These are phyloP conservation scores for Pseudachorutes palmiensis DNA, from an alignment of 1,140 invertebrate species.

Conservation along the genomic window DNA sequence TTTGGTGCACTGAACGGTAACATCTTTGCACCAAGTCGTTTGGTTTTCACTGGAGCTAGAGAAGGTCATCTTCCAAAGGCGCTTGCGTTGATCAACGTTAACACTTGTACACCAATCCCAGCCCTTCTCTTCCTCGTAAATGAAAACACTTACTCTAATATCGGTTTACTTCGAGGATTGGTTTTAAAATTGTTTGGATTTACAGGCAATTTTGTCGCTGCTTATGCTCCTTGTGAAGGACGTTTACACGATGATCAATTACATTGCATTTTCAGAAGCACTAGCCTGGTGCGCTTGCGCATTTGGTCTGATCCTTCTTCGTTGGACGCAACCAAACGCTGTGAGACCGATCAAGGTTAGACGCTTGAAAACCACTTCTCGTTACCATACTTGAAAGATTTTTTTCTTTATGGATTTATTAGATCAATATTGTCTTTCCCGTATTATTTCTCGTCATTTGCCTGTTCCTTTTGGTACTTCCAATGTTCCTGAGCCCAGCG, in stretches of 20 bases:
- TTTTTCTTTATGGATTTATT: conserved; percentile 8
- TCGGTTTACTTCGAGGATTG: no score
- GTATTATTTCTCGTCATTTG: conserved; percentile 76
- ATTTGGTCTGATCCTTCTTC: conserved; percentile 72
- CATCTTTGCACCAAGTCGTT: conserved; percentile 61
- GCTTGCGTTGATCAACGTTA: neutral
- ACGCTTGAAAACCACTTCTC: no score
- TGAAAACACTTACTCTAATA: no score
- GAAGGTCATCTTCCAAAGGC: conserved; percentile 71
- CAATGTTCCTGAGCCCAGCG: conserved; percentile 62
- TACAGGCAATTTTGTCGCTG: conserved; percentile 49
- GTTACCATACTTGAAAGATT: neutral
- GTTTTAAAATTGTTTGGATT: no score
- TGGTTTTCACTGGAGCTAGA: conserved; percentile 88
- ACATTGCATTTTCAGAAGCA: conserved; percentile 86
- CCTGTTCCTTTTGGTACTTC: conserved; percentile 69
- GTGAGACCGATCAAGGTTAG: conserved; percentile 76
- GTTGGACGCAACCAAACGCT: conserved; percentile 70
- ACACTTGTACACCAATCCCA: neutral
- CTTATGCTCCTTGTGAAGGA: conserved; percentile 54
- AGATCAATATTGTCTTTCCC: conserved; percentile 65
- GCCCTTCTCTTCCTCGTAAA: no score
- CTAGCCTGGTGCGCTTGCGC: conserved; percentile 85
- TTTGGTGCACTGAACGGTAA: conserved; percentile 81
- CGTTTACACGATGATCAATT: conserved; percentile 84